Conservation (phyloP, 2,888 invertebrate genomes). For the Druceiella hillmani region DNA sequence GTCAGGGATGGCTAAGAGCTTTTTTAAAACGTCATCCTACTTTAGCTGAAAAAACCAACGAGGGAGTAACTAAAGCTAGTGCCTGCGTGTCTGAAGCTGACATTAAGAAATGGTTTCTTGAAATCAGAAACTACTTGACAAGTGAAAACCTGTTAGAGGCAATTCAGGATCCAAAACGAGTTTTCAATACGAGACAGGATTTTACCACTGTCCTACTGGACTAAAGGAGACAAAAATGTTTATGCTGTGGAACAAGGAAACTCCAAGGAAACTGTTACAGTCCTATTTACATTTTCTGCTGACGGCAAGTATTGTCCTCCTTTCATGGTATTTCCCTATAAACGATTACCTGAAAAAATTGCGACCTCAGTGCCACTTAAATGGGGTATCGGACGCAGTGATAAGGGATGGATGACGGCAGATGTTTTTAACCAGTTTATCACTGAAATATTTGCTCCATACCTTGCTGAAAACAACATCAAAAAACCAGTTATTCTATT, state of each 20-base stretch:
- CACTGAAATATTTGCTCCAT: constrained; percentile 7
- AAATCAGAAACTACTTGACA: too few species aligned
- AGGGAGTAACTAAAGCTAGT: constrained; percentile 26
- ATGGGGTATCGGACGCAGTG: too few species aligned
- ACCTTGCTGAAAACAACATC: constrained; percentile 4
- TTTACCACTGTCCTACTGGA: constrained; percentile 24
- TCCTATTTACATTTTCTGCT: constrained; percentile 17
- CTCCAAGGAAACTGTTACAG: constrained; percentile 13
- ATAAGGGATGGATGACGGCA: constrained; percentile 16
- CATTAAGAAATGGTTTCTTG: constrained; percentile 27
- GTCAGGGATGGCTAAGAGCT: constrained; percentile 19
- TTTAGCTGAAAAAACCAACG: constrained; percentile 22
- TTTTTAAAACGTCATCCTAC: constrained; percentile 27
- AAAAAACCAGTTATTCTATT: constrained; percentile 9
- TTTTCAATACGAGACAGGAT: constrained; percentile 28
- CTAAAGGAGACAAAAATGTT: constrained; percentile 18
- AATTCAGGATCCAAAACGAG: constrained; percentile 22
- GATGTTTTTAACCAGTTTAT: constrained; percentile 12
- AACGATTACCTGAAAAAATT: too few species aligned
- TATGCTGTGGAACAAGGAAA: constrained; percentile 10
- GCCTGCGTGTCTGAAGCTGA: constrained; percentile 27
- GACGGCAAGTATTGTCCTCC: too few species aligned
- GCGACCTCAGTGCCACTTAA: too few species aligned
- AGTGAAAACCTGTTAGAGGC: constrained; percentile 17
- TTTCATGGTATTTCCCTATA: too few species aligned